Evolutionary conservation across 2,797 vertebrate genomes (phyloP).

Genomic region (Apogon hyalosoma): DNA sequence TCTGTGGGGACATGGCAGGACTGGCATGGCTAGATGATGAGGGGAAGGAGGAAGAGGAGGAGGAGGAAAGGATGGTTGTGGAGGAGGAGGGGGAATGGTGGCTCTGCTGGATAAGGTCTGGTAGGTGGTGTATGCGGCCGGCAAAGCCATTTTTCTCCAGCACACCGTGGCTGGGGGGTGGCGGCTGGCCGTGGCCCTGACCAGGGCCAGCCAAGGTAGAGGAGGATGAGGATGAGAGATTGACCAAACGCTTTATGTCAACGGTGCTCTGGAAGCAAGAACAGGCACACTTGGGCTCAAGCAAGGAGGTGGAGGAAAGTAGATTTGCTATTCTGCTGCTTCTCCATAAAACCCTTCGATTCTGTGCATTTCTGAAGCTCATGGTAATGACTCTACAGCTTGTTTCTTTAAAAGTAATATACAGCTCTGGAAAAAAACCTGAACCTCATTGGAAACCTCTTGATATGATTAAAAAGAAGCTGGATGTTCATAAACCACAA

Average conservation of each 20-base stretch:
- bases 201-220: conserved; percentile 61
- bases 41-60: conserved; percentile 91
- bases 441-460: too few species aligned
- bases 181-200: conserved; percentile 65
- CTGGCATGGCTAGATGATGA: conserved; percentile 96
- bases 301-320: conserved; percentile 49
- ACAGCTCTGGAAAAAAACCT: too few species aligned
- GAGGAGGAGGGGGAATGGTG: conserved; percentile 97
- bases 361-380: background rate
- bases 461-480: too few species aligned
- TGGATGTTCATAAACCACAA: too few species aligned
- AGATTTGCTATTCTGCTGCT: conserved; percentile 17
- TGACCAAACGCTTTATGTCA: conserved; percentile 91
- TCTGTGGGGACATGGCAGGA: conserved; percentile 95
- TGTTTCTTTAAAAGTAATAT: too few species aligned
- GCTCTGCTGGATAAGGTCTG: conserved; percentile 99
- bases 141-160: conserved; percentile 98
- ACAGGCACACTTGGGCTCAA: conserved; percentile 94
- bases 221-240: conserved; percentile 62
- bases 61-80: conserved; percentile 93
- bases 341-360: conserved; percentile 1
- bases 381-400: too few species aligned
- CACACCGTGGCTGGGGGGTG: conserved; percentile 85
- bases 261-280: conserved; percentile 98
- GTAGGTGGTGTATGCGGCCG: conserved; percentile 96